Evolutionary conservation across 2,113 vertebrate genomes (phyloP).

Genomic region (Toxotes chatareus): DNA sequence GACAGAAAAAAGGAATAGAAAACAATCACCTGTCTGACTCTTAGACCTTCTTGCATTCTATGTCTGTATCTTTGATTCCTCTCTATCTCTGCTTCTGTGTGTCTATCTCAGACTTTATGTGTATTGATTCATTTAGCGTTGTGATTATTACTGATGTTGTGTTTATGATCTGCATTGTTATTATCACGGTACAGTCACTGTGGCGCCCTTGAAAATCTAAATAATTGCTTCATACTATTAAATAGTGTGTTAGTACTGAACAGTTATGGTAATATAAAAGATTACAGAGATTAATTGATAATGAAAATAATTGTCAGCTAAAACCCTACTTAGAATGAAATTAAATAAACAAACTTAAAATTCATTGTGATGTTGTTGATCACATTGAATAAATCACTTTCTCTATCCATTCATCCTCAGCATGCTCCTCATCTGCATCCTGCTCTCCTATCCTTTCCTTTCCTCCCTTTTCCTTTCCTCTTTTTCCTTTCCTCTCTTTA

Average conservation of each 20-base stretch:
- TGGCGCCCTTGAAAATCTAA: neutral
- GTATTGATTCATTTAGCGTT: slow-evolving; percentile 20
- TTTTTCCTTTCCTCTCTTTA: neutral
- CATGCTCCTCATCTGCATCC: neutral
- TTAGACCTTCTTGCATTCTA: neutral
- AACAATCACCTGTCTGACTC: slow-evolving; percentile 6
- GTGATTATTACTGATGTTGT: slow-evolving; percentile 6
- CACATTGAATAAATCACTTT: too few species aligned
- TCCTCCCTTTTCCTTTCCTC: neutral
- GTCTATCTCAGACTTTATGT: slow-evolving; percentile 11
- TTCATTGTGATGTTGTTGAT: too few species aligned
- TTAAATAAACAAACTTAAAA: neutral
- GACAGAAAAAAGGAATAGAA: neutral
- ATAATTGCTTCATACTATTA: neutral
- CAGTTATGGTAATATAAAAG: too few species aligned
- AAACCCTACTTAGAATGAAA: neutral
- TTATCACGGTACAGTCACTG: neutral
- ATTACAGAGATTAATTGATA: neutral
- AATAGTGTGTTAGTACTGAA: neutral
- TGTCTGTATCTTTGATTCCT: neutral
- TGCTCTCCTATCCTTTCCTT: neutral
- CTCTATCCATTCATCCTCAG: neutral
- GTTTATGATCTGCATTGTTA: slow-evolving; percentile 24
- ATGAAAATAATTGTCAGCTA: neutral
- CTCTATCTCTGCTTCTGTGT: neutral